Conservation (phyloP, 2,888 invertebrate species). For the Tuberolachnus salignus region DNA sequence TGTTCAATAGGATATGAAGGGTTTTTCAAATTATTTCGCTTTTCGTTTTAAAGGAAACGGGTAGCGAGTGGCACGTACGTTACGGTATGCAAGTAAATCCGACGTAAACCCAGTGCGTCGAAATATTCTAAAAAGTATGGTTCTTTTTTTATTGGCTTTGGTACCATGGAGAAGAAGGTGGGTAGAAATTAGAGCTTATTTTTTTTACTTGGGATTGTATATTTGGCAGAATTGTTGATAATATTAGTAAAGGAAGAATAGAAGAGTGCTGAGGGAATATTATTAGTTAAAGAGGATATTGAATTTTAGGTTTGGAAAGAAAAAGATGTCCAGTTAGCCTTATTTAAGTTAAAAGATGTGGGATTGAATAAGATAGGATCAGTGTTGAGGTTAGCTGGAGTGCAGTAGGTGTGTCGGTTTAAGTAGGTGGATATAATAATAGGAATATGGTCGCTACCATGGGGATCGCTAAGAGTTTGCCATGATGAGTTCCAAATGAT, state of each 20-base stretch:
- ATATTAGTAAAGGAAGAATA: not conserved
- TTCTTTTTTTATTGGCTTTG: constrained; percentile 1
- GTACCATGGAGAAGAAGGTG: constrained; percentile 3
- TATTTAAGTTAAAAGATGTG: not conserved
- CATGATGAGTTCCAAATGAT: not conserved
- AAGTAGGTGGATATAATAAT: not conserved
- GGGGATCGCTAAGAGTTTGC: not conserved
- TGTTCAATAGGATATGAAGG: not conserved
- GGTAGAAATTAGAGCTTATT: too few species aligned
- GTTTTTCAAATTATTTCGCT: not conserved
- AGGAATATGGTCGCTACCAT: not conserved
- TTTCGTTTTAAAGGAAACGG: not conserved
- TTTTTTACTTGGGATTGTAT: not conserved
- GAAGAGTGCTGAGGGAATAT: not conserved
- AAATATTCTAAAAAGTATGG: not conserved
- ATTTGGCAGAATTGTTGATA: not conserved
- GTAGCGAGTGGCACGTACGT: not conserved
- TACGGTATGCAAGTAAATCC: not conserved
- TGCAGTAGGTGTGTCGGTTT: too few species aligned
- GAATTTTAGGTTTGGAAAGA: not conserved
- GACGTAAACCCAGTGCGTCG: not conserved
- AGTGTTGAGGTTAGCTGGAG: not conserved
- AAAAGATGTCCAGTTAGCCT: not conserved
- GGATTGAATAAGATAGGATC: not conserved
- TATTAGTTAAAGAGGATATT: not conserved